phyloP scores from a whole-genome alignment of 2,888 invertebrate genomes.

The Automeris io region DNA sequence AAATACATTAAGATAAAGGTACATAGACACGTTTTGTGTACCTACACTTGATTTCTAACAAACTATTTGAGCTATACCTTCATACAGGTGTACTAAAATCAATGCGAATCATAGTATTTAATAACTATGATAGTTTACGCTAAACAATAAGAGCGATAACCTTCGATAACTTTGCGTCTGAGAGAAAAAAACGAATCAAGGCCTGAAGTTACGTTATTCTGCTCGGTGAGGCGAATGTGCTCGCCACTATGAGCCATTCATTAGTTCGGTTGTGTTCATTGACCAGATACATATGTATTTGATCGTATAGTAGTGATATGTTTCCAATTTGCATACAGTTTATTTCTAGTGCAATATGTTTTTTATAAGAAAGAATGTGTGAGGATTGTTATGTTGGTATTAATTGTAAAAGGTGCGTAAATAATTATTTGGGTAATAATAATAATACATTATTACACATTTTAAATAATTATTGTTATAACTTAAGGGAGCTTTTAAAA shows the following conservation, averaged over 20 bases:
- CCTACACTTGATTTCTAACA: too few species aligned
- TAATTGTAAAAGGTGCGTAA: neutral
- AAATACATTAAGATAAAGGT: too few species aligned
- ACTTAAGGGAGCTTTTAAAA: too few species aligned
- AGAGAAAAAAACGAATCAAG: constrained; percentile 3
- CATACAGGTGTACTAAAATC: too few species aligned
- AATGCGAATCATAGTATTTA: too few species aligned
- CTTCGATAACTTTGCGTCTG: constrained; percentile 29
- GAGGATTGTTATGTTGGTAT: neutral
- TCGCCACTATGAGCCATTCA: neutral
- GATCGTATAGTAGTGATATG: neutral
- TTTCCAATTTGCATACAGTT: neutral
- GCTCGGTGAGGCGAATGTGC: neutral
- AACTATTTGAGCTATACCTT: too few species aligned
- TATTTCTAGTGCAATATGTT: neutral
- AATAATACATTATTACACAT: too few species aligned
- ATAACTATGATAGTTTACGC: neutral
- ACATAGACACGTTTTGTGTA: too few species aligned
- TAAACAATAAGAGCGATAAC: constrained; percentile 23
- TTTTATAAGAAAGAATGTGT: neutral
- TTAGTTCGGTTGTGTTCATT: neutral
- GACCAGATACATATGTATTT: neutral
- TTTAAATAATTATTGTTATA: too few species aligned
- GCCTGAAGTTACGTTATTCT: constrained; percentile 1
- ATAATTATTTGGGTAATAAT: neutral